These are phyloP conservation scores for Chelmon rostratus DNA, from an alignment of 2,797 vertebrate species.

Conservation along the genomic window DNA sequence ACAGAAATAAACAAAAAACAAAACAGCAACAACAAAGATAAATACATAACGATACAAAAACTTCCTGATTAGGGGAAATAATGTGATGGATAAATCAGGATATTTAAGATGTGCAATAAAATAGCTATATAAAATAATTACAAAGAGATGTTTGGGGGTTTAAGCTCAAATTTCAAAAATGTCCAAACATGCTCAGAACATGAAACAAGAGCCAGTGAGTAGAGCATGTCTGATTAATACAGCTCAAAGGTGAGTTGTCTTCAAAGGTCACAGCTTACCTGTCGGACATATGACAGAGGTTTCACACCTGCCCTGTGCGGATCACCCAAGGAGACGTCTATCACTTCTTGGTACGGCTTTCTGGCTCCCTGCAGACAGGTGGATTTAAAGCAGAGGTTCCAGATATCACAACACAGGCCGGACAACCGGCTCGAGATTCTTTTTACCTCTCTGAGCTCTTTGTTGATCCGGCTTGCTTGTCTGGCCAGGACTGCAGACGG, in stretches of 20 bases:
- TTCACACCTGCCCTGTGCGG: conserved; percentile 76
- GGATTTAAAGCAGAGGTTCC: conserved; percentile 3
- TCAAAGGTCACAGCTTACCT: conserved; percentile 73
- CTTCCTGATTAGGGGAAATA: too few species aligned
- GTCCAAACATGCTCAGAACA: too few species aligned
- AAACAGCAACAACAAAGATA: too few species aligned
- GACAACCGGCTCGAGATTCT: neutral
- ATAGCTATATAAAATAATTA: too few species aligned
- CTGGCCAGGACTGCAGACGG: conserved; percentile 33
- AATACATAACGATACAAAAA: too few species aligned
- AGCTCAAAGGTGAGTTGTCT: neutral
- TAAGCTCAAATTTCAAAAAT: too few species aligned
- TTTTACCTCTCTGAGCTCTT: conserved; percentile 77
- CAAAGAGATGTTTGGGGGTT: too few species aligned
- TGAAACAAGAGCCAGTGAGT: too few species aligned
- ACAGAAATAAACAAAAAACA: too few species aligned
- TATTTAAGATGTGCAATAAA: too few species aligned
- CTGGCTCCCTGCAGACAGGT: conserved; percentile 65
- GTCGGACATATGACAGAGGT: conserved; percentile 83
- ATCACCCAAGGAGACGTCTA: conserved; percentile 75
- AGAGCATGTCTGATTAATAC: neutral
- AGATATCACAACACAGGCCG: neutral
- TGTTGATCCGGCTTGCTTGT: conserved; percentile 54
- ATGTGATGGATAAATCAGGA: too few species aligned
- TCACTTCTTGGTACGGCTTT: conserved; percentile 75